Base-by-base conservation (phyloP, 2,113 vertebrate species). In the Erythrolamprus reginae region DNA sequence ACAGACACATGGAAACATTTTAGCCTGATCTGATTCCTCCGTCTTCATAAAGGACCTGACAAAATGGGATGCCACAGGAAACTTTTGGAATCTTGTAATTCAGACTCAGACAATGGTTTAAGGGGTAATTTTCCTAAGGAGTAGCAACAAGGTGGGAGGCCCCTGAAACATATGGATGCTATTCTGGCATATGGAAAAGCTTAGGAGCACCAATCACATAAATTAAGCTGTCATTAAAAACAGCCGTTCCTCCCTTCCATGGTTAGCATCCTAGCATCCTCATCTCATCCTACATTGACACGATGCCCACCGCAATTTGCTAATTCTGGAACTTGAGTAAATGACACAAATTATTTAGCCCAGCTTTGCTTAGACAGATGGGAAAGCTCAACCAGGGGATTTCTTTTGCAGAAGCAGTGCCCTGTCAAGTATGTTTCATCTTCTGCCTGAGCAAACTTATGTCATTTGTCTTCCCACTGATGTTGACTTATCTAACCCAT, bases 321-420 rank as follows among this genome's bases (percentile, higher is more conserved):
- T 77, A 77, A 77, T 77, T 77, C 33, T 38, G 65, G 42, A 55
- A 55, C 85, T 23, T 55, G 52, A 55, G 52, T 26, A 56, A 56
- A 45, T 55, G 33, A 56, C 23, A 87, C n/a, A 45, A 24, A 42
- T 87, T 42, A 42, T 21, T 55, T 55, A 24, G 52, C 85, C n/a
- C 17, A 86, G 23, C 21, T 47, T 10, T 83, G 48, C 19, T 58
- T 86, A 53, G 13, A 86, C 28, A 52, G 84, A 52, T 55, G 85
- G 52, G 42, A 38, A 13, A 5, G 85, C 38, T 87, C 38, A 87
- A 24, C 70, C 94, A 92, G 90, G 88, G 56, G 88, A 86, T n/a
- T 9, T 17, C 28, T 23, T 94, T 94, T 86, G 33, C 33, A 42
- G 26, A 28, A 21, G 56, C 45, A n/a, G 45, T 47, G 10, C 21